Conservation (phyloP, 30 jellyfish, hydroid and myxozoan genomes). For the Turritopsis rubra region DNA sequence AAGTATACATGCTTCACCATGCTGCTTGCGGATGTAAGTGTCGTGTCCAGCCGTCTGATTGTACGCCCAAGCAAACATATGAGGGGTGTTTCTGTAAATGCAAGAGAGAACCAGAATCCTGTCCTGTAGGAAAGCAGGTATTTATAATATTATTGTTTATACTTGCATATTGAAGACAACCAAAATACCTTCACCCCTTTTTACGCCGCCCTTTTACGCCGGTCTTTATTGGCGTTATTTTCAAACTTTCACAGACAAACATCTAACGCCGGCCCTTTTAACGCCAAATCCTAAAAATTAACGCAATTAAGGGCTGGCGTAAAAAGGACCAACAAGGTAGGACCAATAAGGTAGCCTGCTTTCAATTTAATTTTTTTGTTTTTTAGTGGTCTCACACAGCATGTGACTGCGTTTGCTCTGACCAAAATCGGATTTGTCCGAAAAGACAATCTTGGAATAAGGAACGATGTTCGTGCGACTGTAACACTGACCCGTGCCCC, state of each 20-base stretch:
- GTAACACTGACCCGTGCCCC: not conserved
- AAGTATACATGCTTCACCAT: constrained; percentile 17
- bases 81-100: constrained; percentile 55
- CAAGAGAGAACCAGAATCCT: constrained; percentile 7
- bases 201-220: too few species aligned
- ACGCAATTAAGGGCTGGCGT: too few species aligned
- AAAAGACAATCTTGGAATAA: constrained; percentile 6
- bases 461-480: constrained; percentile 17
- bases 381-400: constrained; percentile 49
- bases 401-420: constrained; percentile 58
- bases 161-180: not conserved
- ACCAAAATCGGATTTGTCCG: constrained; percentile 1
- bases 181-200: too few species aligned
- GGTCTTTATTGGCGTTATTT: too few species aligned
- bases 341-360: too few species aligned
- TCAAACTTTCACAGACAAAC: too few species aligned
- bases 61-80: constrained; percentile 50
- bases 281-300: too few species aligned
- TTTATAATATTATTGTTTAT: constrained; percentile 1
- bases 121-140: constrained; percentile 47
- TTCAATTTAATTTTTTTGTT: too few species aligned
- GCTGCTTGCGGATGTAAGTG: constrained; percentile 48
- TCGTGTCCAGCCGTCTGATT: constrained; percentile 42
- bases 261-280: too few species aligned
- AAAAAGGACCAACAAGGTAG: too few species aligned